Evolutionary conservation across 2,888 invertebrate genomes (phyloP).

Genomic region (Falcaria lacertinaria): DNA sequence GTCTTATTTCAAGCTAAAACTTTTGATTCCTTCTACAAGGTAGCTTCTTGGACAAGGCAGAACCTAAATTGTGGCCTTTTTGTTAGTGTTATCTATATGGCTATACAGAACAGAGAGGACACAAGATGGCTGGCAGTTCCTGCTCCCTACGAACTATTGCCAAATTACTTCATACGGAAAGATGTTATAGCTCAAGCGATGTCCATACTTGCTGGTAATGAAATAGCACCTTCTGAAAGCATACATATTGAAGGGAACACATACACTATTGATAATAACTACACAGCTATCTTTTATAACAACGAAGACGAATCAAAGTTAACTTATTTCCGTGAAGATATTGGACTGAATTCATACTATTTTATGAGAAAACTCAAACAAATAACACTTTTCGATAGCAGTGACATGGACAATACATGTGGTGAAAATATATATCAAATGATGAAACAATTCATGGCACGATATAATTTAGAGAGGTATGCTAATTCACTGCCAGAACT

Average conservation of each 20-base stretch:
- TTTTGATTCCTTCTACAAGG: constrained; percentile 78
- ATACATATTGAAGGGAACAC: constrained; percentile 58
- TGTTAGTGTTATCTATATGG: constrained; percentile 80
- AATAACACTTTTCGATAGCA: constrained; percentile 76
- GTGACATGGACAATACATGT: constrained; percentile 64
- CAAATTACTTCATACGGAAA: constrained; percentile 82
- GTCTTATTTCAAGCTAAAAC: constrained; percentile 78
- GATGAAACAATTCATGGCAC: constrained; percentile 83
- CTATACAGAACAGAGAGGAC: constrained; percentile 79
- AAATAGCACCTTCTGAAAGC: constrained; percentile 36
- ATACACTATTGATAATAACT: constrained; percentile 59
- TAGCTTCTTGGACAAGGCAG: constrained; percentile 79
- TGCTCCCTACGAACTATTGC: constrained; percentile 83
- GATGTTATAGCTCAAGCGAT: constrained; percentile 77
- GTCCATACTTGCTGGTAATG: constrained; percentile 42
- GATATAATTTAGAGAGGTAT: constrained; percentile 85
- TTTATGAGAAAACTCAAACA: constrained; percentile 76
- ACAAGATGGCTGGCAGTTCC: constrained; percentile 80
- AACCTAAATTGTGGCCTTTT: constrained; percentile 83
- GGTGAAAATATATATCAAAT: constrained; percentile 82
- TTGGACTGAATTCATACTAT: constrained; percentile 83
- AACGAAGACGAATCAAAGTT: constrained; percentile 78
- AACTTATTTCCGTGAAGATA: constrained; percentile 85
- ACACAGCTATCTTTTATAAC: constrained; percentile 56
- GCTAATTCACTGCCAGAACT: constrained; percentile 82